phyloP scores from a whole-genome alignment of 2,888 invertebrate species.

The Synanthedon formicaeformis region DNA sequence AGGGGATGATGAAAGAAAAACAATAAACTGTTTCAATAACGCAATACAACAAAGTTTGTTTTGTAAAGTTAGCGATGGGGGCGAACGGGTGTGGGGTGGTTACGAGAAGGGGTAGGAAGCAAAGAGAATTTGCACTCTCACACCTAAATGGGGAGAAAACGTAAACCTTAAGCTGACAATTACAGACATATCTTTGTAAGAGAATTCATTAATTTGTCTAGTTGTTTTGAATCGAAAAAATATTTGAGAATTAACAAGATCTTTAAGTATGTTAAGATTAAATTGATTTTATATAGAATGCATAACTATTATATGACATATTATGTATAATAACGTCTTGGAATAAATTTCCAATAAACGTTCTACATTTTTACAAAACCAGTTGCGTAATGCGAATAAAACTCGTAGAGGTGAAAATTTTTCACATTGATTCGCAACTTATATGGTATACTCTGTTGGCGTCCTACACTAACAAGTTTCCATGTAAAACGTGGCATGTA shows the following conservation, averaged over 20 bases:
- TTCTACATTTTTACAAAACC: constrained; percentile 12
- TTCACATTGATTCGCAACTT: constrained; percentile 2
- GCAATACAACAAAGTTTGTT: constrained; percentile 59
- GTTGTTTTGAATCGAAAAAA: too few relatives aligned
- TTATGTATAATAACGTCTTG: too few relatives aligned
- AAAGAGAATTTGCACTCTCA: constrained; percentile 12
- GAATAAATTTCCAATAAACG: background rate
- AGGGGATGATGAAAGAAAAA: constrained; percentile 57
- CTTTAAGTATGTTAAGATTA: too few relatives aligned
- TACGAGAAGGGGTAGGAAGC: constrained; percentile 15
- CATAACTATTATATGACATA: too few relatives aligned
- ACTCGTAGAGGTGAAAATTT: constrained; percentile 44
- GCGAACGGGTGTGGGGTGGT: constrained; percentile 9
- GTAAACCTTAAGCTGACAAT: constrained; percentile 11
- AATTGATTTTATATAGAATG: too few relatives aligned
- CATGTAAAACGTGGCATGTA: constrained; percentile 15
- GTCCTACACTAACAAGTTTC: constrained; percentile 28
- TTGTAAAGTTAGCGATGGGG: constrained; percentile 33
- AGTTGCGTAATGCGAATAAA: constrained; percentile 33
- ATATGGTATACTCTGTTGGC: constrained; percentile 1
- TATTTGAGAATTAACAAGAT: too few relatives aligned
- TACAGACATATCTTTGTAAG: constrained; percentile 24
- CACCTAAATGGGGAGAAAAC: constrained; percentile 5
- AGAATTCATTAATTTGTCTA: background rate
- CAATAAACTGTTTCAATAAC: constrained; percentile 63